These are phyloP conservation scores for Hemithea aestivaria DNA, from an alignment of 2,888 invertebrate genomes.

Conservation along the genomic window DNA sequence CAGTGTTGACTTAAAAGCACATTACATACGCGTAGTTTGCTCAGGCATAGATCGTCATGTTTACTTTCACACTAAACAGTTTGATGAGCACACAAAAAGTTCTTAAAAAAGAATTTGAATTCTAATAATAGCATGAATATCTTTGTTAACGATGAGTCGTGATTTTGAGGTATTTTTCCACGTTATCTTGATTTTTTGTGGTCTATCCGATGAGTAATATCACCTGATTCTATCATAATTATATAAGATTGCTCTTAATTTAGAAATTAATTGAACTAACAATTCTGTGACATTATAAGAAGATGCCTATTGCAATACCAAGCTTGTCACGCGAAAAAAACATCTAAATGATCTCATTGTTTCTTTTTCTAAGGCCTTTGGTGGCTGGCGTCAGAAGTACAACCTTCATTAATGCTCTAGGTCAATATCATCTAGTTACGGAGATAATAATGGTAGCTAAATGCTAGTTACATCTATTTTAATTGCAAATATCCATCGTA, in stretches of 20 bases:
- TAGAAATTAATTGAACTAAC: no score
- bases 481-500: background rate
- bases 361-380: slow-evolving; percentile 14
- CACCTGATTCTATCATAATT: no score
- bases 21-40: background rate
- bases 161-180: no score
- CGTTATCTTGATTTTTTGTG: no score
- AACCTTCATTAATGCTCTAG: slow-evolving; percentile 16
- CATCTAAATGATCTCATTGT: slow-evolving; percentile 7
- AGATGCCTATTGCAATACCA: background rate
- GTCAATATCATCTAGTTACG: slow-evolving; percentile 11
- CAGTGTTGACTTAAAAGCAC: slow-evolving; percentile 1
- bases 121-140: no score
- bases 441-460: slow-evolving; percentile 2
- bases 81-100: no score
- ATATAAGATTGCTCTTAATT: no score
- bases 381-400: slow-evolving; percentile 5
- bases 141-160: no score
- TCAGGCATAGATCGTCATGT: background rate
- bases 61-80: background rate
- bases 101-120: no score
- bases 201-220: no score
- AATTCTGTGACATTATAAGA: background rate
- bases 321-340: slow-evolving; percentile 1
- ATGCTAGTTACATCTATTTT: background rate